Conservation (phyloP, 2,113 vertebrate genomes). For the Pterocles gutturalis region DNA sequence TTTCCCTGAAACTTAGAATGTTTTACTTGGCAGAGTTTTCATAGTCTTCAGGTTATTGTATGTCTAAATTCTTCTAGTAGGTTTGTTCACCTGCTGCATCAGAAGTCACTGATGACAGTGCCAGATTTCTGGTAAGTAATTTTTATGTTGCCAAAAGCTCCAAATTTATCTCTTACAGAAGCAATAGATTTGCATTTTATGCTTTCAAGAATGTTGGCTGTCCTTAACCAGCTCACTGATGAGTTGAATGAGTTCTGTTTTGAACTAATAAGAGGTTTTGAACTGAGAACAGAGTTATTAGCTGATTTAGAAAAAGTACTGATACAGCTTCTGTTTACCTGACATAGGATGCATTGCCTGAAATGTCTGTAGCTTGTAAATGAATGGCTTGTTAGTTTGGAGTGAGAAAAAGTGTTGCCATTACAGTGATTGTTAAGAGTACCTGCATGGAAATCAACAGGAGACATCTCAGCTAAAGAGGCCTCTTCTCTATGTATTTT, state of each 20-base stretch:
- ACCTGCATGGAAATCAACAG: background rate
- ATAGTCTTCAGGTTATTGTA: background rate
- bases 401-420: background rate
- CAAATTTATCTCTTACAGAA: background rate
- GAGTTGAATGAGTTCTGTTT: background rate
- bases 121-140: background rate
- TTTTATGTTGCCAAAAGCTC: background rate
- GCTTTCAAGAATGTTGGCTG: background rate
- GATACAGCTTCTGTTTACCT: background rate
- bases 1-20: background rate
- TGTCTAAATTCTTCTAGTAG: background rate
- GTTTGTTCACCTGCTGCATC: fast-evolving
- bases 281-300: background rate
- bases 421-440: background rate
- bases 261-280: background rate
- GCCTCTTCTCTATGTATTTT: background rate
- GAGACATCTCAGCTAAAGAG: background rate
- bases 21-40: background rate
- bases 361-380: background rate
- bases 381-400: background rate
- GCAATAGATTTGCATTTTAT: background rate
- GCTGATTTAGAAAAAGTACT: background rate
- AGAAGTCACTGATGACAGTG: background rate
- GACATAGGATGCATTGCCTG: background rate
- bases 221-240: background rate